Percentiles rank a stretch among this genome's conserved stretches.
phyloP scores from a whole-genome alignment of 2,888 invertebrate species.

The Seladonia tumulorum region DNA sequence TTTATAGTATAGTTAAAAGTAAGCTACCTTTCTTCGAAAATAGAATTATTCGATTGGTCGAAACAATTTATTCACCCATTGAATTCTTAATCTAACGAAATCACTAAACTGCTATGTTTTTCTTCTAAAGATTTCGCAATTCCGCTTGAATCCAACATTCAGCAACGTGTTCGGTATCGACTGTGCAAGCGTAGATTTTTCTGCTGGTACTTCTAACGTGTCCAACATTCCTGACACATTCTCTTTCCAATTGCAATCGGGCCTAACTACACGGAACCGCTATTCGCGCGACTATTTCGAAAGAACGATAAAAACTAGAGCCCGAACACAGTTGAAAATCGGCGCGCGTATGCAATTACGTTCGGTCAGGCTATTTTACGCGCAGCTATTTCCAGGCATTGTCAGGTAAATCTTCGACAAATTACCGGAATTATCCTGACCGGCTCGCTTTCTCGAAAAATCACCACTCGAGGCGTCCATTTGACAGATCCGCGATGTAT shows the following conservation, averaged over 20 bases:
- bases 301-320: constrained; percentile 51
- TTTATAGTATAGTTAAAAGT: no score
- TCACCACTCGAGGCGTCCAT: background rate
- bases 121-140: background rate
- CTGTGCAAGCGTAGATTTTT: background rate
- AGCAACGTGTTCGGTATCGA: no score
- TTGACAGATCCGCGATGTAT: constrained; percentile 17
- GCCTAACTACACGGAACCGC: constrained; percentile 34
- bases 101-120: background rate
- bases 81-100: background rate
- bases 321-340: background rate
- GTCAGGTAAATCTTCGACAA: constrained; percentile 39
- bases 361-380: background rate
- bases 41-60: background rate
- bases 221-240: constrained; percentile 25
- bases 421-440: constrained; percentile 21
- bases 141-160: background rate
- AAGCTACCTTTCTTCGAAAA: background rate
- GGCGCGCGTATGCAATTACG: background rate
- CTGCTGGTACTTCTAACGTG: constrained; percentile 3
- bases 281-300: constrained; percentile 36
- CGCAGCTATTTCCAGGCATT: constrained; percentile 25
- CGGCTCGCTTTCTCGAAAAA: background rate
- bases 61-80: background rate
- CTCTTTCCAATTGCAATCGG: constrained; percentile 44